These are phyloP conservation scores for Lamellibrachia satsuma DNA, from an alignment of 2,888 invertebrate genomes.

Conservation along the genomic window DNA sequence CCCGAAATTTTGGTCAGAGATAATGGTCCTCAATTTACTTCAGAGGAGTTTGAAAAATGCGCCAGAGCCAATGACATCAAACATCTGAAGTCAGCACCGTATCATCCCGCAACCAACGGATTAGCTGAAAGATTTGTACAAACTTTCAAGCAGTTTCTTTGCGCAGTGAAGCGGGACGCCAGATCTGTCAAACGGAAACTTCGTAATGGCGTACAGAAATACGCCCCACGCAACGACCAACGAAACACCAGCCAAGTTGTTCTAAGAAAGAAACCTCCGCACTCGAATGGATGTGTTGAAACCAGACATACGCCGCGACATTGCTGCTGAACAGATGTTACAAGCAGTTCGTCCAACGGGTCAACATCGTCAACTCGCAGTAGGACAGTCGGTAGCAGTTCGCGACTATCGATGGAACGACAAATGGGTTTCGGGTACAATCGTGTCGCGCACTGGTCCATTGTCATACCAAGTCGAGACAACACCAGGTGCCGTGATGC, in stretches of 20 bases:
- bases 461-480: constrained; percentile 17
- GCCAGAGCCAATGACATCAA: constrained; percentile 13
- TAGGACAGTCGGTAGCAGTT: not conserved
- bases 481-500: not conserved
- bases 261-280: not conserved
- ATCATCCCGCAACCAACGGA: constrained; percentile 31
- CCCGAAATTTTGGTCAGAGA: not conserved
- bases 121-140: constrained; percentile 20
- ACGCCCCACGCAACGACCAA: not conserved
- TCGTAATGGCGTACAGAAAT: not conserved
- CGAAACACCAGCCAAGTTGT: no score
- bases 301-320: constrained; percentile 21
- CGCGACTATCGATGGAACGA: not conserved
- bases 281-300: not conserved
- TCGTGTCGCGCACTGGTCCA: constrained; percentile 21
- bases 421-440: constrained; percentile 18
- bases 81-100: constrained; percentile 14
- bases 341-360: constrained; percentile 21
- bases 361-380: not conserved
- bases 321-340: constrained; percentile 20
- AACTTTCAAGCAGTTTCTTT: constrained; percentile 20
- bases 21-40: constrained; percentile 18
- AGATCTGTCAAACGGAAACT: constrained; percentile 17
- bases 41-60: constrained; percentile 2
- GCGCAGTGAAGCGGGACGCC: not conserved